Base-by-base conservation (phyloP, 1,140 invertebrate genomes). In the Eriosoma lanigerum region DNA sequence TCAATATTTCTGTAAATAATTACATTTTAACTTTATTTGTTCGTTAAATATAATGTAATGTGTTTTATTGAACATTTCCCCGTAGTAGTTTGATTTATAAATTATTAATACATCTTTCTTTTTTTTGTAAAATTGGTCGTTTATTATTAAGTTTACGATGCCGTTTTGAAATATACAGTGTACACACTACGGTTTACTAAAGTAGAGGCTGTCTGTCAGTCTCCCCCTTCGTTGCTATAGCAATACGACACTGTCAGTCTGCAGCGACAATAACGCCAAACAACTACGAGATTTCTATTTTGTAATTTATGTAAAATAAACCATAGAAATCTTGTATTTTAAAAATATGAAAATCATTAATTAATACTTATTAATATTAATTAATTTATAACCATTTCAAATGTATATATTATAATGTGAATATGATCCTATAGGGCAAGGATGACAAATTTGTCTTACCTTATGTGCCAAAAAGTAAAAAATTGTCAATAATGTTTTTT, bases 151-250 rank as follows among this genome's bases (percentile, higher is more conserved):
- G 26, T 60, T 66, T 15, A 66, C n/a, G 38, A 46, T 46, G 38
- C 44, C 54, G 21, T 48, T 68, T 26, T 3, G 38, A 48, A 24
- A 2, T 46, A n/a, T 68, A 46, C 21, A n/a, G 32, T 68, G 29
- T n/a, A 46, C 38, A 12, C 8, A 12, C 32, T 38, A 8, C 32
- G 32, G 32, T 38, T 38, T 26, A 24, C 8, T 58, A 58, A 4
- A 38, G 32, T 8, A 38, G 32, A 38, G 32, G 32, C 32, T 38
- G 44, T 68, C 44, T 68, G 66, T 12, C 29, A 29, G 19, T 68
- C 66, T 29, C 66, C 66, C 46, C 44, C 24, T 24, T 24, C 44
- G 66, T 68, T 68, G 38, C 66, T 68, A 68, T 68, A 68, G 38
- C 21, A 48, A 68, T 68, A 24, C n/a, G n/a, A 68, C 24, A 66